phyloP scores from a whole-genome alignment of 2,888 invertebrate species.

The Ophion ellenae region DNA sequence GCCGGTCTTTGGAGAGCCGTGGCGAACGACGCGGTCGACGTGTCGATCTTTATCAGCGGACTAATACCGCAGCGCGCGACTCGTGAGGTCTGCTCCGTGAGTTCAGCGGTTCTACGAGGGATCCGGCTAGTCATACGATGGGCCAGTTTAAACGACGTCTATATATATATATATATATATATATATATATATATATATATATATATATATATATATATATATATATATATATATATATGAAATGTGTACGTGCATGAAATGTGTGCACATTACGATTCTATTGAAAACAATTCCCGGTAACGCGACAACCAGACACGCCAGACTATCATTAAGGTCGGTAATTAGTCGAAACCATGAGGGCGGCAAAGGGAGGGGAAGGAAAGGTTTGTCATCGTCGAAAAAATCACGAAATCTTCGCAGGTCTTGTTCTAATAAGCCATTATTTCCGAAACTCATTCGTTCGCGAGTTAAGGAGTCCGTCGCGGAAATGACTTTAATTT shows the following conservation, averaged over 20 bases:
- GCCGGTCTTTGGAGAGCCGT: conserved; percentile 37
- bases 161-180: not conserved
- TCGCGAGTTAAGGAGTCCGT: not conserved
- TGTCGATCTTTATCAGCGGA: conserved; percentile 60
- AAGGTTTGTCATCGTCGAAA: conserved; percentile 4
- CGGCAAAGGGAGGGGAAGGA: not conserved
- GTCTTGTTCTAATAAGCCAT: conserved; percentile 24
- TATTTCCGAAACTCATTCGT: conserved; percentile 11
- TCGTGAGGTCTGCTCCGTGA: conserved; percentile 19
- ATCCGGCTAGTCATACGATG: conserved; percentile 24
- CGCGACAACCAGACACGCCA: conserved; percentile 45
- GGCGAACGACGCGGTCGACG: conserved; percentile 33
- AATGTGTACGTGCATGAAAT: not conserved
- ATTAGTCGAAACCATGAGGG: conserved; percentile 27
- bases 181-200: too few relatives aligned
- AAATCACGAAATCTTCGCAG: conserved; percentile 26
- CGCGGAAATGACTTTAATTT: not conserved
- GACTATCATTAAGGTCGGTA: conserved; percentile 60
- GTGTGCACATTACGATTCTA: conserved; percentile 11
- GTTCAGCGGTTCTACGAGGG: conserved; percentile 1
- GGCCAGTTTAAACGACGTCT: not conserved
- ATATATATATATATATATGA: too few relatives aligned
- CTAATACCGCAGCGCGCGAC: conserved; percentile 52
- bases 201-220: too few relatives aligned
- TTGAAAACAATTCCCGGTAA: conserved; percentile 26